Conservation (phyloP, 2,888 invertebrate genomes). For the Tachina grossa region DNA sequence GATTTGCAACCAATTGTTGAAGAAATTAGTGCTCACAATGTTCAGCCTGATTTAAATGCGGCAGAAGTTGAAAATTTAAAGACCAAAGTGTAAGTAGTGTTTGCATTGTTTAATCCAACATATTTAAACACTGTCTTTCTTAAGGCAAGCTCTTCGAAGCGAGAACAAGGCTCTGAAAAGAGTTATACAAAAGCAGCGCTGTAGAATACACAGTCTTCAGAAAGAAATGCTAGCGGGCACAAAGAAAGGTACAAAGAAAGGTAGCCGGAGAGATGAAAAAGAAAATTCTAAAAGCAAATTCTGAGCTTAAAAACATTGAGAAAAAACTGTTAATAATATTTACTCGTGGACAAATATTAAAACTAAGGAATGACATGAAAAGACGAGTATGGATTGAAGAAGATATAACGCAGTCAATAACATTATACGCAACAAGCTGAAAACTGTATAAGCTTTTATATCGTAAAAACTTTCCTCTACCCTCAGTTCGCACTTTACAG, state of each 20-base stretch:
- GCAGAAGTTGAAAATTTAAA: background rate
- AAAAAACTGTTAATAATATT: background rate
- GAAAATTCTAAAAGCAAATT: slow-evolving; percentile 2
- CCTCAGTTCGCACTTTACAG: slow-evolving; percentile 4
- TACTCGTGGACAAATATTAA: background rate
- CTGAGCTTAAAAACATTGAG: background rate
- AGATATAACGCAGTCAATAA: slow-evolving; percentile 1
- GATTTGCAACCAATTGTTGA: background rate
- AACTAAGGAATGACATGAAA: background rate
- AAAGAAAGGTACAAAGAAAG: background rate
- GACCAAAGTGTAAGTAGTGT: background rate
- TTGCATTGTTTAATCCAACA: slow-evolving; percentile 7
- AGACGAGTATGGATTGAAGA: slow-evolving; percentile 3
- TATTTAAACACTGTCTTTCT: slow-evolving; percentile 6
- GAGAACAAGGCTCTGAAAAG: background rate
- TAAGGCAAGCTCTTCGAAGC: background rate
- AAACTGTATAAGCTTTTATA: slow-evolving; percentile 7
- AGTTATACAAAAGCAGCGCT: background rate
- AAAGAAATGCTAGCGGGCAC: background rate
- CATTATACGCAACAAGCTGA: background rate
- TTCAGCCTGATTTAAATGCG: background rate
- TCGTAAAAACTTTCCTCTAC: slow-evolving; percentile 1
- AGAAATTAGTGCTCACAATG: background rate
- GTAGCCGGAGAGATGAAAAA: background rate
- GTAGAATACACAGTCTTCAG: background rate